A percentile compares a stretch with the other conserved stretches of the same genome.
These are phyloP conservation scores for Microcebus griseorufus DNA, from an alignment of 2,113 vertebrate genomes.

Conservation along the genomic window DNA sequence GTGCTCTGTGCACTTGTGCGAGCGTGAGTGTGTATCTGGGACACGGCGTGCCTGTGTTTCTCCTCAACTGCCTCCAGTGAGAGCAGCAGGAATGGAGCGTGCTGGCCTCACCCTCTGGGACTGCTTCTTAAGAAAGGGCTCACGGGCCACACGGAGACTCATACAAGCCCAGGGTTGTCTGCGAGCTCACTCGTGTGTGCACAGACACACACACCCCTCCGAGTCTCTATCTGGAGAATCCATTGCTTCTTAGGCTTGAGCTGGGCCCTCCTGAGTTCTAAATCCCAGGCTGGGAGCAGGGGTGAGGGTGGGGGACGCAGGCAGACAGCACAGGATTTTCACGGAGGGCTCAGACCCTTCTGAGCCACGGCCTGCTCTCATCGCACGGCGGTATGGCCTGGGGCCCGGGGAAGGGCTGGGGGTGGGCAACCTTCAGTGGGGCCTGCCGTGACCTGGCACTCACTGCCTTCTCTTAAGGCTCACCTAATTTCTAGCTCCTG, in stretches of 20 bases:
- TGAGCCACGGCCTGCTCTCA: neutral
- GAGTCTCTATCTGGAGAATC: neutral
- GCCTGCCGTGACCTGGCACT: fast-evolving
- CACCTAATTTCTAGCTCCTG: neutral
- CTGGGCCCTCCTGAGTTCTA: too few species aligned
- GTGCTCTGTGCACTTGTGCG: neutral
- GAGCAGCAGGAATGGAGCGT: neutral
- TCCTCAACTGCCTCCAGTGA: neutral
- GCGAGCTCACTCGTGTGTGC: neutral
- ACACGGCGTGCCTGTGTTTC: fast-evolving
- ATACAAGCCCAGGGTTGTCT: neutral
- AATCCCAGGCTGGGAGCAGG: neutral
- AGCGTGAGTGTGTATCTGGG: neutral
- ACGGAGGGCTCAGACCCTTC: neutral
- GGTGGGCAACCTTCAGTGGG: neutral
- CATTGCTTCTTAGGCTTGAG: neutral
- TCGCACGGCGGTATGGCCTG: fast-evolving
- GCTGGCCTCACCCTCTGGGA: neutral
- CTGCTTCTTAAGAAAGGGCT: neutral
- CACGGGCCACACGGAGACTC: neutral
- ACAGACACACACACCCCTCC: fast-evolving
- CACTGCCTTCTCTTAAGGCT: neutral
- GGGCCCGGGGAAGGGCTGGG: neutral
- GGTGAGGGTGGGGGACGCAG: neutral
- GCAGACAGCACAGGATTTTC: neutral